phyloP scores from a whole-genome alignment of 2,113 vertebrate genomes.

The Paramisgurnus dabryanus region DNA sequence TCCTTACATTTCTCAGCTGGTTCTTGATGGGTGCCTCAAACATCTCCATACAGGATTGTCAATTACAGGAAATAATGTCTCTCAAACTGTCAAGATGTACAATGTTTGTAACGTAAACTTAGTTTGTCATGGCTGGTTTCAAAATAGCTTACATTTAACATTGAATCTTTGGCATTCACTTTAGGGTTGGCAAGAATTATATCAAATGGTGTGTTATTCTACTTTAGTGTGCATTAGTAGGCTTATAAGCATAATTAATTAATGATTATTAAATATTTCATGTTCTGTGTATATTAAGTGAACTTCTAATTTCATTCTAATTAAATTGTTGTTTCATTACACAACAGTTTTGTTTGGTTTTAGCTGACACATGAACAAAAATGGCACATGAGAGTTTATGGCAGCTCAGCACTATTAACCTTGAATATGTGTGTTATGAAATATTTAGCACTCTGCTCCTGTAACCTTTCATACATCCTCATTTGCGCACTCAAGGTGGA shows the following conservation, averaged over 20 bases:
- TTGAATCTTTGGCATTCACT: background rate
- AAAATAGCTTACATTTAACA: slow-evolving; percentile 5
- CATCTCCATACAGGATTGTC: background rate
- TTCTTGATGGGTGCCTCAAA: slow-evolving; percentile 37
- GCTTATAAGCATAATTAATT: background rate
- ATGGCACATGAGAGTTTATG: slow-evolving; percentile 9
- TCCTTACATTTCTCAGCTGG: slow-evolving; percentile 58
- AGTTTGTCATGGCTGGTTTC: slow-evolving; percentile 9
- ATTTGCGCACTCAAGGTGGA: slow-evolving; percentile 82
- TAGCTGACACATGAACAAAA: slow-evolving; percentile 9
- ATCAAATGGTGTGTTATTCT: background rate
- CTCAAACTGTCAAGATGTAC: slow-evolving; percentile 16
- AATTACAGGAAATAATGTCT: slow-evolving; percentile 27
- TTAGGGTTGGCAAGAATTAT: background rate
- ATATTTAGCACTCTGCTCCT: slow-evolving; percentile 26
- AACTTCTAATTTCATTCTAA: background rate
- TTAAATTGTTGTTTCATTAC: background rate
- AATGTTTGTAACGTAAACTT: background rate
- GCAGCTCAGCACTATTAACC: slow-evolving; percentile 10
- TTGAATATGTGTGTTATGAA: slow-evolving; percentile 31
- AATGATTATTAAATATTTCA: background rate
- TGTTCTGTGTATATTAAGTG: background rate
- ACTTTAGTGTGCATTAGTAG: background rate
- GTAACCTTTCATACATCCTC: slow-evolving; percentile 22
- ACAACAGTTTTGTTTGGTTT: background rate